Base-by-base conservation (phyloP, 2,113 vertebrate species). In the Rynchops niger region DNA sequence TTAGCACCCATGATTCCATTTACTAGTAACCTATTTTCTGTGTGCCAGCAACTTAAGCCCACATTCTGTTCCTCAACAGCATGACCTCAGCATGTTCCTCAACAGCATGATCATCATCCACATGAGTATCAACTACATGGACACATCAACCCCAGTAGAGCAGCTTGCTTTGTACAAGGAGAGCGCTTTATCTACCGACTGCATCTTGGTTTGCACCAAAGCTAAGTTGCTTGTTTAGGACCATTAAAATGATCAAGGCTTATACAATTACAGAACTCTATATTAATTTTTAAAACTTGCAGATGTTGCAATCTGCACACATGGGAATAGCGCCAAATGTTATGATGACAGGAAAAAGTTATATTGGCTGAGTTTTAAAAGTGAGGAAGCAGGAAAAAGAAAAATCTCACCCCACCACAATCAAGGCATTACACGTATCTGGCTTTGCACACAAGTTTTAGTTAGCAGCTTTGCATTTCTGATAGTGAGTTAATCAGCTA, bases 201-300 rank as follows among this genome's bases (percentile, higher is more conserved):
- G 77, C 0, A 5, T 25, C 69, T 88, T 5, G 2, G 10, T 26
- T 72, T 77, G 70, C 61, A 89, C 63, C 80, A 89, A 86, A 82
- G 70, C 70, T 34, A 55, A 83, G 52, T 12, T 83, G 55, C 83
- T 94, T 15, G 3, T 76, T 85, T 69, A 72, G 69, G 62, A 88
- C 52, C 56, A 69, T 53, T 83, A 87, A 61, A 91, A 73, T 13
- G 9, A 95, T 23, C 58, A 69, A 72, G 83, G 67, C 58, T 76
- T 71, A 87, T 52, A 50, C 53, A 89, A 80, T 82, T 70, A 91
- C 0, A 0, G 78, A 95, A 83, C 71, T 95, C 94, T 15, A 47
- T 82, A 96, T 91, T 89, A 77, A 95, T 93, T 95, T 96, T 97
- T 97, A 70, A 95, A 96, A 74, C 83, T 85, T 91, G 78, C 91